phyloP scores from a whole-genome alignment of 2,797 vertebrate species.

The Anas capensis region DNA sequence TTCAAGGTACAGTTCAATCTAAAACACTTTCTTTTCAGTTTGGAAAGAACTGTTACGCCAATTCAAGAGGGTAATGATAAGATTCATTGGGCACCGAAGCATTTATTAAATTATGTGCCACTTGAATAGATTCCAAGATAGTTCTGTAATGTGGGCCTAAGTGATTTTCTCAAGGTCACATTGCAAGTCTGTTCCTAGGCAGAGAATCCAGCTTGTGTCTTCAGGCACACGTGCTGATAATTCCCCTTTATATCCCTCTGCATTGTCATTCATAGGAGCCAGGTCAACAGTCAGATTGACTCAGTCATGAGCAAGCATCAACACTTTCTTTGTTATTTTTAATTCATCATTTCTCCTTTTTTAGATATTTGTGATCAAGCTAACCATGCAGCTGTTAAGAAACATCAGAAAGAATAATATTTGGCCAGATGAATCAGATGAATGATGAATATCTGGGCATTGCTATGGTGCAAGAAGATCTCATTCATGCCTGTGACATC shows the following conservation, averaged over 20 bases:
- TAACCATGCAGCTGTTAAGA: conserved; percentile 13
- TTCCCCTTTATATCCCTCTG: background rate
- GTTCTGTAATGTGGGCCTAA: background rate
- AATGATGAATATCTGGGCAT: background rate
- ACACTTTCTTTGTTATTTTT: background rate
- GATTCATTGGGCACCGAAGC: background rate
- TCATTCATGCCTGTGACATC: background rate
- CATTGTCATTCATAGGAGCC: background rate
- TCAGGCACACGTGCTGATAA: background rate
- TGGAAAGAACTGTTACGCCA: background rate
- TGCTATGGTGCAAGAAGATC: background rate
- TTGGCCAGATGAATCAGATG: conserved; percentile 5
- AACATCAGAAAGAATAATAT: conserved; percentile 35
- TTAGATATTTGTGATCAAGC: conserved; percentile 54
- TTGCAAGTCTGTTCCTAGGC: background rate
- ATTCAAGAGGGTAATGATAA: background rate
- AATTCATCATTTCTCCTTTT: background rate
- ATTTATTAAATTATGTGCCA: background rate
- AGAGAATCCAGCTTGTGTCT: background rate
- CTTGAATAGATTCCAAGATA: background rate
- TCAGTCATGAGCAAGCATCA: background rate
- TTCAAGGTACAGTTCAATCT: background rate
- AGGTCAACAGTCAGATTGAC: background rate
- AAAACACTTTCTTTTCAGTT: background rate
- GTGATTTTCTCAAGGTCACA: background rate